Evolutionary conservation across 2,888 invertebrate genomes (phyloP), one percentile per base, ranked within the genome.

Genomic region (Nomada flava): DNA sequence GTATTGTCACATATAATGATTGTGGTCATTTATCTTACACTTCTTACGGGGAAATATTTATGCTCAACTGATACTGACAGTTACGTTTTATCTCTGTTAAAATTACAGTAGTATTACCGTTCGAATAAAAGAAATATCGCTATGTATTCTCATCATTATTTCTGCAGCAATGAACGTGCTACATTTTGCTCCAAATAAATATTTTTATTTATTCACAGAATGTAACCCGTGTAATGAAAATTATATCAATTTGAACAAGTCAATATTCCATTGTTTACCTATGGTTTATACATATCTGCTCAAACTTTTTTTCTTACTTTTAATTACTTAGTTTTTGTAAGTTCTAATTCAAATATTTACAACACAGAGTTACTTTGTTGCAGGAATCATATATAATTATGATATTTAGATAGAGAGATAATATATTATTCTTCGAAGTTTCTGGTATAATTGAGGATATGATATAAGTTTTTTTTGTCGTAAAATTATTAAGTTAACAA

Each of bases 1-100:
- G 47, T 57, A 50, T 71, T 73, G 71, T 77, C 68, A 79, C 67
- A 76, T 74, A 68, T 65, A 72, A 74, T 20, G 85, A 80, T 73
- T 50, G 69, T 74, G 55, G 36, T 82, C 57, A 67, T 74, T 70
- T 68, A 47, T 53, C 29, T 44, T 47, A 70, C 36, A 81, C 29
- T 52, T 67, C 65, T 62, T 60, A 53, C 53, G 62, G 64, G 68
- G 72, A 74, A 47, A 72, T 82, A 82, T 86, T 82, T 86, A 83
- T 57, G 26, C 59, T 36, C 59, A 59, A 65, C 53, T 53, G 59
- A 50, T 53, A 65, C n/a, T 83, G 78, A 84, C 79, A 79, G 76
- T 82, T 82, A 68, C 59, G 69, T 55, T 42, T 64, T 63, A 42
- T 47, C 15, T 23, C 10, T 23, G 29, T 47, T n/a, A 55, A 63